Evolutionary conservation across 2,797 vertebrate genomes (phyloP).

Genomic region (Oryzias sinensis): DNA sequence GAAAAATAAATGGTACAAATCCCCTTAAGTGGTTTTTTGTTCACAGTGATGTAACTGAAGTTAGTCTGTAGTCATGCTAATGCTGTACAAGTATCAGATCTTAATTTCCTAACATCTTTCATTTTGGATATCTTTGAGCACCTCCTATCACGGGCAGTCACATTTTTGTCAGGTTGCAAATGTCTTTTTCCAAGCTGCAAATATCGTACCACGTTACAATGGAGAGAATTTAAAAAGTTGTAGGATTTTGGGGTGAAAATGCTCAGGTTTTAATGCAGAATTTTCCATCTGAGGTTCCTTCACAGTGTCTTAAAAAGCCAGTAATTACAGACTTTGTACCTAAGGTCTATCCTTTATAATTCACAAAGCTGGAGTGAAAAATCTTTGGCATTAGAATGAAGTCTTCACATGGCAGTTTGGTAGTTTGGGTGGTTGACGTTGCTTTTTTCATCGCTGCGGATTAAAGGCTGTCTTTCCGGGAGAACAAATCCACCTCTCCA

Average conservation of each 20-base stretch:
- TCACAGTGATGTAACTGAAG: no score
- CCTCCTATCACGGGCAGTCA: slow-evolving; percentile 12
- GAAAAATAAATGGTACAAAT: neutral
- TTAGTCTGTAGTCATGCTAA: no score
- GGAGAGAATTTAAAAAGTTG: no score
- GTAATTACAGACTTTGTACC: no score
- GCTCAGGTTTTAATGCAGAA: no score
- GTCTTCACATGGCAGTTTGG: slow-evolving; percentile 59
- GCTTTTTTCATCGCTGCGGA: slow-evolving; percentile 75
- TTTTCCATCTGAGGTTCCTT: no score
- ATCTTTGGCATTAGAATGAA: no score
- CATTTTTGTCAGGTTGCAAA: slow-evolving; percentile 30
- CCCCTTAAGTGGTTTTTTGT: no score
- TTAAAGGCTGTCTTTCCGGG: slow-evolving; percentile 83
- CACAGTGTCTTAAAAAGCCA: no score
- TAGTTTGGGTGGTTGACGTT: slow-evolving; percentile 47
- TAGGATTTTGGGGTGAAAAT: no score
- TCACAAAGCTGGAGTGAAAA: no score
- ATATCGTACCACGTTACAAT: neutral
- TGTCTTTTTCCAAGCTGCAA: slow-evolving; percentile 19
- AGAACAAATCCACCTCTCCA: slow-evolving; percentile 57
- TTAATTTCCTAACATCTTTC: slow-evolving; percentile 12
- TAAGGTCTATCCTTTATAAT: no score
- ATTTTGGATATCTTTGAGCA: slow-evolving; percentile 2
- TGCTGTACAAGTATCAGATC: neutral